phyloP scores from a whole-genome alignment of 2,888 invertebrate genomes.

The Limnephilus rhombicus region DNA sequence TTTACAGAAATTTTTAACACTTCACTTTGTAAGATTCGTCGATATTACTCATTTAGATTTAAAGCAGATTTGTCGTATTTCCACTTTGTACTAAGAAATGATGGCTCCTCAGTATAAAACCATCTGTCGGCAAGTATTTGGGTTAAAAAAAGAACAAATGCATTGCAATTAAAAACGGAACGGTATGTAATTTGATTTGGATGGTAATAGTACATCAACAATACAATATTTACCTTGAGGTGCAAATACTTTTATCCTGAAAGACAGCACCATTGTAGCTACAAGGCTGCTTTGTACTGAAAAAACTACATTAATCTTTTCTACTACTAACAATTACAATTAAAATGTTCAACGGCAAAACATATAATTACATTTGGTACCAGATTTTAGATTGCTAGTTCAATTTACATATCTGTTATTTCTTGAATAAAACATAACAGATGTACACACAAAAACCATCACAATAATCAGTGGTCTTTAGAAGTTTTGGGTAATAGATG shows the following conservation, averaged over 20 bases:
- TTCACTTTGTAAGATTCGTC: not conserved
- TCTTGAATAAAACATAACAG: not conserved
- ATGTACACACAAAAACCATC: not conserved
- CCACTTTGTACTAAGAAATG: not conserved
- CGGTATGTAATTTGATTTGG: not conserved
- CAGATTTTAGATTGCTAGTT: not conserved
- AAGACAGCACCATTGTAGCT: conserved; percentile 14
- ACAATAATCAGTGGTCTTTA: not conserved
- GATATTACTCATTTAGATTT: not conserved
- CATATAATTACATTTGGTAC: not conserved
- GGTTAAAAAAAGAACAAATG: not conserved
- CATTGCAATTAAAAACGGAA: not conserved
- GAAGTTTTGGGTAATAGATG: not conserved
- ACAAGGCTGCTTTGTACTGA: conserved; percentile 36
- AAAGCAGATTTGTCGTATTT: not conserved
- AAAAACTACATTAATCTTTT: conserved; percentile 41
- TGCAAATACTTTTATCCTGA: conserved; percentile 35
- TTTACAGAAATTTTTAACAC: not conserved
- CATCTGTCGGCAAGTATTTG: not conserved
- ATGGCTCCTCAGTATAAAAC: not conserved
- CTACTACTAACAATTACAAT: conserved; percentile 25
- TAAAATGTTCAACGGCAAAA: not conserved
- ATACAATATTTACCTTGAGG: conserved; percentile 42
- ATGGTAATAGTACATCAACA: not conserved
- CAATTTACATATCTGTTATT: not conserved